Conservation (phyloP, 2,113 vertebrate species). For the Daubentonia madagascariensis region DNA sequence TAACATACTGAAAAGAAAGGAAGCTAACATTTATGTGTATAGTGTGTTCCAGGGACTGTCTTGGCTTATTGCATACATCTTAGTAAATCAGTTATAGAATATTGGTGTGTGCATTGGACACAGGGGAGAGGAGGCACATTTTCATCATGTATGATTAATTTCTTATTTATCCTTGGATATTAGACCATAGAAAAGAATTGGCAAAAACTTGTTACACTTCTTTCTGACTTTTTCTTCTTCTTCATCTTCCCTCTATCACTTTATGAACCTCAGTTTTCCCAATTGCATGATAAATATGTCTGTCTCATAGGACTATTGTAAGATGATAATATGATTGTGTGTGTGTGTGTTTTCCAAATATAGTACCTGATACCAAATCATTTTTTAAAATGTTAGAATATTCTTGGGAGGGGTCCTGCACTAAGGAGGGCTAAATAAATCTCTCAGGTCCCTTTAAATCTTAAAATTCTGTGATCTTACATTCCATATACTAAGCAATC, state of each 20-base stretch:
- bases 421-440: background rate
- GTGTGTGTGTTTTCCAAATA: background rate
- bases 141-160: background rate
- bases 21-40: background rate
- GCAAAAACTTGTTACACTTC: background rate
- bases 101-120: background rate
- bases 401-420: background rate
- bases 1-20: background rate
- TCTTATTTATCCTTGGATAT: constrained; percentile 5
- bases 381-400: background rate
- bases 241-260: background rate
- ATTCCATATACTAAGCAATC: background rate
- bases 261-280: background rate
- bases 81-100: background rate
- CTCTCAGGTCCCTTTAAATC: background rate
- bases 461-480: background rate
- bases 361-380: background rate
- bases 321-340: background rate
- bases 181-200: constrained; percentile 2
- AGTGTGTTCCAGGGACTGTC: background rate
- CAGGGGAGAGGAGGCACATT: background rate
- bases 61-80: background rate
- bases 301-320: background rate
- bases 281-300: background rate
- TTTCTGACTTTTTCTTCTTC: background rate